These are phyloP conservation scores for Sinocyclocheilus grahami DNA, from an alignment of 2,113 vertebrate species.

Conservation along the genomic window DNA sequence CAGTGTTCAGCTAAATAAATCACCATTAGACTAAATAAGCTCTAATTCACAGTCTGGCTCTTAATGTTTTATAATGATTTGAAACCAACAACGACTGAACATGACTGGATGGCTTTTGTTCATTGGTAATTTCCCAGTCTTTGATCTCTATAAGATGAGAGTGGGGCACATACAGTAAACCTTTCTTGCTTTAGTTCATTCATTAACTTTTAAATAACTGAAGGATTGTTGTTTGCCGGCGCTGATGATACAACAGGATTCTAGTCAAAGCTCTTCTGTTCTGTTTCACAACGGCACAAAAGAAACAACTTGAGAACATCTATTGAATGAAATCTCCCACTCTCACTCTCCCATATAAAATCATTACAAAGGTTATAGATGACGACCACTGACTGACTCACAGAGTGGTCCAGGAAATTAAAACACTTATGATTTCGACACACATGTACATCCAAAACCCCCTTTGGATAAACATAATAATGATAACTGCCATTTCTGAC, in stretches of 20 bases:
- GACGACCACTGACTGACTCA: neutral
- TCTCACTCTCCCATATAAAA: conserved; percentile 20
- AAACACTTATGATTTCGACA: neutral
- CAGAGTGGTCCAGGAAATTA: neutral
- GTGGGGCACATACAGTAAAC: neutral
- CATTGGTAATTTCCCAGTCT: conserved; percentile 19
- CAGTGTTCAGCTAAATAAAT: neutral
- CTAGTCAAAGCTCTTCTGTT: conserved; percentile 10
- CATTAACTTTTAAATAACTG: conserved; percentile 41
- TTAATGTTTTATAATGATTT: neutral
- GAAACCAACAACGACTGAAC: conserved; percentile 1
- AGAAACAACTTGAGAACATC: conserved; percentile 14
- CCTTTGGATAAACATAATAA: conserved; percentile 12
- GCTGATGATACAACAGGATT: conserved; percentile 34
- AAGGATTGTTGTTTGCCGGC: conserved; percentile 23
- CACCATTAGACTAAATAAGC: neutral
- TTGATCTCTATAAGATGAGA: conserved; percentile 45
- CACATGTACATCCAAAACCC: neutral
- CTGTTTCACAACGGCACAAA: conserved; percentile 8
- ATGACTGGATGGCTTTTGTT: neutral
- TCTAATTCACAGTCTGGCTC: neutral
- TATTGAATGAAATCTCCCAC: conserved; percentile 25
- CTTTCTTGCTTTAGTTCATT: conserved; percentile 37
- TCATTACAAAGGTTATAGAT: conserved; percentile 25
- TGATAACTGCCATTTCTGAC: neutral